These are phyloP conservation scores for Amblyopsis rosae DNA, from an alignment of 2,113 vertebrate species.

Conservation along the genomic window DNA sequence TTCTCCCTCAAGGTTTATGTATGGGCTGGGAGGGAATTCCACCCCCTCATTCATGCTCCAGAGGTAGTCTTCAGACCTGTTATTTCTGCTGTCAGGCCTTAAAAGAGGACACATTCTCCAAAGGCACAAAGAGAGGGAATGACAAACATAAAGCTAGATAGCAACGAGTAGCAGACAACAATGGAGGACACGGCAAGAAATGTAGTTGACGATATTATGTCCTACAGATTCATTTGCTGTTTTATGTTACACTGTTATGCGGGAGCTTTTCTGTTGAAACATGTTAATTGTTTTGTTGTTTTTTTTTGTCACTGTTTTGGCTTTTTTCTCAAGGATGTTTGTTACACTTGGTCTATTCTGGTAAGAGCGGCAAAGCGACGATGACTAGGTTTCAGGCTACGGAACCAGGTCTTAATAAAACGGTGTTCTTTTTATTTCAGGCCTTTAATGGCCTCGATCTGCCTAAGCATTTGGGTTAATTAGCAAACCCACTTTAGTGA, in stretches of 20 bases:
- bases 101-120: slow-evolving; percentile 11
- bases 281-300: neutral
- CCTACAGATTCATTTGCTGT: neutral
- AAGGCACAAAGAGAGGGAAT: slow-evolving; percentile 11
- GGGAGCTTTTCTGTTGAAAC: slow-evolving; percentile 9
- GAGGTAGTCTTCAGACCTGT: slow-evolving; percentile 34
- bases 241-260: neutral
- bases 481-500: slow-evolving; percentile 69
- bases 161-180: neutral
- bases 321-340: slow-evolving; percentile 26
- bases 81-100: slow-evolving; percentile 46
- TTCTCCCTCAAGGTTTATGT: slow-evolving; percentile 20
- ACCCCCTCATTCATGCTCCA: slow-evolving; percentile 10
- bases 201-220: neutral
- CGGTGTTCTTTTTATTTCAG: slow-evolving; percentile 55
- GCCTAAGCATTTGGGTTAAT: slow-evolving; percentile 73
- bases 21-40: slow-evolving; percentile 31
- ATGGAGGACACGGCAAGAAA: neutral
- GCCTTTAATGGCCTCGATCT: slow-evolving; percentile 54
- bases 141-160: slow-evolving; percentile 8
- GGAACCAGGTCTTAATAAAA: slow-evolving; percentile 55
- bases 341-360: neutral
- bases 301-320: slow-evolving; percentile 8
- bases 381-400: slow-evolving; percentile 39
- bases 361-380: neutral